These are phyloP conservation scores for Lytechinus pictus DNA, from an alignment of 35 echinoderm and acorn worm genomes.

Conservation along the genomic window DNA sequence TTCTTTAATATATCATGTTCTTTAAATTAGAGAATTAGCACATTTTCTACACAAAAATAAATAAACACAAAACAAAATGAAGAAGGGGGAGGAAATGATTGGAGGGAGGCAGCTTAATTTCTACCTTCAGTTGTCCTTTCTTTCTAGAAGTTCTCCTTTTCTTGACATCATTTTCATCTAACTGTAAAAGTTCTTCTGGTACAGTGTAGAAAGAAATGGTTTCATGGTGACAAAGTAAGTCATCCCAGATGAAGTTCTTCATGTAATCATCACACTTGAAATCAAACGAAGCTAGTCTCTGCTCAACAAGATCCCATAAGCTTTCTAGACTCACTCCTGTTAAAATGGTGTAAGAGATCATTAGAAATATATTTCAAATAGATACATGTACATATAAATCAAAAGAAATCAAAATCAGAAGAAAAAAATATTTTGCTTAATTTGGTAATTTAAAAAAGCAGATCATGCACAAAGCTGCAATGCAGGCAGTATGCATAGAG, in stretches of 20 bases:
- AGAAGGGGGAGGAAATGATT: too few relatives aligned
- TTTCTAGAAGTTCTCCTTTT: neutral
- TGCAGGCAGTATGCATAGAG: too few relatives aligned
- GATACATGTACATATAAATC: too few relatives aligned
- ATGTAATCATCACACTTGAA: neutral
- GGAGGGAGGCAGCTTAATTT: neutral
- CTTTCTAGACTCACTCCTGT: neutral
- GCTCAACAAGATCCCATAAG: neutral
- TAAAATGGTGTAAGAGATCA: neutral
- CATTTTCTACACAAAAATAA: neutral
- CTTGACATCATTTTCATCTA: neutral
- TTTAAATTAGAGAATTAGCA: too few relatives aligned
- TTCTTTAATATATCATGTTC: too few relatives aligned
- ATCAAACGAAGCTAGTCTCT: neutral
- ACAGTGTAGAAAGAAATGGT: neutral
- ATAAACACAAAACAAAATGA: too few relatives aligned
- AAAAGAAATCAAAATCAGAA: too few relatives aligned
- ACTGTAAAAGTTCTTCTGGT: neutral
- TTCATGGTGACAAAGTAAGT: neutral
- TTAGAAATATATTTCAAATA: neutral
- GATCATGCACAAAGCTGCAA: too few relatives aligned
- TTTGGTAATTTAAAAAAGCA: too few relatives aligned
- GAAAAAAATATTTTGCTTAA: too few relatives aligned
- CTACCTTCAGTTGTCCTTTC: neutral
- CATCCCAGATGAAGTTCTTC: slow-evolving; percentile 17